Conservation (phyloP, 2,113 vertebrate species). For the Brachyhypopomus gauderio region DNA sequence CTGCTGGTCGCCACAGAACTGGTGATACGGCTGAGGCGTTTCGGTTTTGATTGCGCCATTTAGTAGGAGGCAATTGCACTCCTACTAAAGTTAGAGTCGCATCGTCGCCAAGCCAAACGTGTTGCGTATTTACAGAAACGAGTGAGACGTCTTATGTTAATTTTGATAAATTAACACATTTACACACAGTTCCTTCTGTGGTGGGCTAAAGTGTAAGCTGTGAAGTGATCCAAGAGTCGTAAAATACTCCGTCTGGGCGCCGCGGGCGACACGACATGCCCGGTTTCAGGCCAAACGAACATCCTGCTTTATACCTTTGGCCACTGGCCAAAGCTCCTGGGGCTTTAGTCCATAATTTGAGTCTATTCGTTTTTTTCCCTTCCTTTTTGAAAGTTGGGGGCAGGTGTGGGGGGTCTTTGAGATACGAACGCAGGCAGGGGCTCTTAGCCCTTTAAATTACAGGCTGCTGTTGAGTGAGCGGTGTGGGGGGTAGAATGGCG, state of each 20-base stretch:
- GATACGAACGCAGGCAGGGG: background rate
- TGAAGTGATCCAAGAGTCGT: background rate
- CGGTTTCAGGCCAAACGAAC: background rate
- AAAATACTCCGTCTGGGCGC: background rate
- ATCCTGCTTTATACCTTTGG: slow-evolving; percentile 8
- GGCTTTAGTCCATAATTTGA: slow-evolving; percentile 14
- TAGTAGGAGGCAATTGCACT: too few relatives aligned
- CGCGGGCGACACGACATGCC: background rate
- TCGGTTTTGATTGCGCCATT: too few relatives aligned
- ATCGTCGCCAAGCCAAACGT: background rate
- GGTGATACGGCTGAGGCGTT: background rate
- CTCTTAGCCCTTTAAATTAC: slow-evolving; percentile 45
- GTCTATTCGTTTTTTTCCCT: background rate
- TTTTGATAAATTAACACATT: too few relatives aligned
- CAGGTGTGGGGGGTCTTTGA: background rate
- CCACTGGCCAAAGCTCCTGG: slow-evolving; percentile 7
- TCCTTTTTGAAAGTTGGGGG: background rate
- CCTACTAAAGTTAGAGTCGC: background rate
- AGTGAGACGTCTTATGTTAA: too few relatives aligned
- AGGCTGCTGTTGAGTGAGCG: slow-evolving; percentile 33
- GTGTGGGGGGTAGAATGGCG: background rate
- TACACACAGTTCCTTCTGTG: too few relatives aligned
- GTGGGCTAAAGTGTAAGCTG: too few relatives aligned
- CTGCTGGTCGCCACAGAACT: slow-evolving; percentile 23
- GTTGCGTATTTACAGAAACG: too few relatives aligned